Conservation (phyloP, 2,113 vertebrate species). For the Salvelinus fontinalis region DNA sequence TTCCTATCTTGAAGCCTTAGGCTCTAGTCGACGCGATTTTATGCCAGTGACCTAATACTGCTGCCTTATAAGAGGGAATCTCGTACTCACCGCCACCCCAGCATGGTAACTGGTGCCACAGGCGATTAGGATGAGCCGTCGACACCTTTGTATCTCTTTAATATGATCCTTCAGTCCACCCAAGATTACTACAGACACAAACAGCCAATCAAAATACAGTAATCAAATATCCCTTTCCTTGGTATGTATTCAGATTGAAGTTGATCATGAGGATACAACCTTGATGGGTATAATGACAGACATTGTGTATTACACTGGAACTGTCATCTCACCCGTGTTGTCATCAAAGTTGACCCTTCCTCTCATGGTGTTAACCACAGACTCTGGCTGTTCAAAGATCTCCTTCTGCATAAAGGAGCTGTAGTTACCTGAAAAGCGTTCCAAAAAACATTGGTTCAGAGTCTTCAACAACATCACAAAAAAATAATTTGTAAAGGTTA, state of each 20-base stretch:
- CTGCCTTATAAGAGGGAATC: neutral
- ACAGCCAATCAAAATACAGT: constrained; percentile 5
- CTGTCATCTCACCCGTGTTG: constrained; percentile 83
- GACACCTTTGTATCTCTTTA: constrained; percentile 96
- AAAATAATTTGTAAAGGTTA: neutral
- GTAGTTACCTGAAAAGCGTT: constrained; percentile 84
- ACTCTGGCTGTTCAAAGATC: constrained; percentile 98
- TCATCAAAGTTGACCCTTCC: constrained; percentile 97
- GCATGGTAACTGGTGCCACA: constrained; percentile 97
- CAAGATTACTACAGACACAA: constrained; percentile 81
- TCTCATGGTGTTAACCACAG: constrained; percentile 98
- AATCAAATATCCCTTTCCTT: neutral
- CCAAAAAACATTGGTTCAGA: constrained; percentile 18
- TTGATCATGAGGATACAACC: too few species aligned
- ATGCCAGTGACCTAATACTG: neutral
- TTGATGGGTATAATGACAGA: too few species aligned
- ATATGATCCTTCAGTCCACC: constrained; percentile 98
- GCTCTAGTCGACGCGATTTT: too few species aligned
- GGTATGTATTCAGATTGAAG: too few species aligned
- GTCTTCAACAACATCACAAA: constrained; percentile 12
- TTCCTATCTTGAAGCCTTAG: neutral
- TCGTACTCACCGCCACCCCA: constrained; percentile 87
- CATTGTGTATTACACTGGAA: neutral
- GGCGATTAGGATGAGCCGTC: constrained; percentile 93
- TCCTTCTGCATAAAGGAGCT: constrained; percentile 99